Base-by-base conservation (phyloP, 2,113 vertebrate species). In the Thomomys bottae region DNA sequence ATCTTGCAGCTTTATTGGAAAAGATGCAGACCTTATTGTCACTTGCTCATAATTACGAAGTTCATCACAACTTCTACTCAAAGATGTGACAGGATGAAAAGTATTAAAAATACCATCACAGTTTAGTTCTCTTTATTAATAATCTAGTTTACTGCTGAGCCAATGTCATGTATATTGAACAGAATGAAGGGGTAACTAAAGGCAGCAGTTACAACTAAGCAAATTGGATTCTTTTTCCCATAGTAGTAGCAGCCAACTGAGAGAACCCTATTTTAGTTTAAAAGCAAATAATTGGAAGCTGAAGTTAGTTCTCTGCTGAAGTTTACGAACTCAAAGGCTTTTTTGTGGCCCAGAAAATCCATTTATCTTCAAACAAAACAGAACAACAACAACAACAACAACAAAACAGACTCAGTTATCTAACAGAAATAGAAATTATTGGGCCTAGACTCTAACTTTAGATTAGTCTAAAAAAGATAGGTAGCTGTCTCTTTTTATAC, bases 1-100 rank as follows among this genome's bases (percentile, higher is more conserved):
- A 94, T 91, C 59, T 45, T 10, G 0, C 4, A 85, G 34, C 38
- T 61, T 82, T 96, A 93, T 64, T 30, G 72, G 61, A 89, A 93
- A 94, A 91, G 38, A 83, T 61, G 80, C 32, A 38, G 38, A 34
- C 82, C 49, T 88, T 71, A 71, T 64, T 93, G 73, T 57, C 21
- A 6, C 0, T 71, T 82, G 83, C 34, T 78, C 61, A 34, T 64
- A 94, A 71, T 10, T 78, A 61, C 81, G 89, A n/a, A 79, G 78
- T 26, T 8, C 64, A 32, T 49, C 90, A 86, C n/a, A 94, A 68
- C 4, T 87, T 59, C 84, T 3, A 78, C 49, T 32, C 26, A 67
- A 88, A 88, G 10, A 71, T 28, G 34, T 9, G 64, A 61, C 18
- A 49, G 59, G 75, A 84, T 91, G 87, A 87, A 93, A 90, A 42